Conservation (phyloP, 2,113 vertebrate genomes). For the Erinaceus europaeus region DNA sequence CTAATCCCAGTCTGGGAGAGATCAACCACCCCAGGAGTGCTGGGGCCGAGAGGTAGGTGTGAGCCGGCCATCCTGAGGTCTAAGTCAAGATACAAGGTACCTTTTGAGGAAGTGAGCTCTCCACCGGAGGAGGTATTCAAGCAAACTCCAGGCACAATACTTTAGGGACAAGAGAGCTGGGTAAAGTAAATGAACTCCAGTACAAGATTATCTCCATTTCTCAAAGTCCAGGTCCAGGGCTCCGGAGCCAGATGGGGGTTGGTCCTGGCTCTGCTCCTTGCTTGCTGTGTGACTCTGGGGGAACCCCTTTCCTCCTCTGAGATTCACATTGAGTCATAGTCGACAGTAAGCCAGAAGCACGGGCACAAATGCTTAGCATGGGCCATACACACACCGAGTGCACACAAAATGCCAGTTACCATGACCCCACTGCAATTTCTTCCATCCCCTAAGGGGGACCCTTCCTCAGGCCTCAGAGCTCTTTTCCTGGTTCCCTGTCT, state of each 20-base stretch:
- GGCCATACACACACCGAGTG: not conserved
- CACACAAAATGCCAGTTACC: too few relatives aligned
- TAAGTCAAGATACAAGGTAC: not conserved
- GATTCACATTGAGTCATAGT: not conserved
- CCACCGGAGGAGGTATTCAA: not conserved
- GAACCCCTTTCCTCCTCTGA: not conserved
- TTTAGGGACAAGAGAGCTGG: not conserved
- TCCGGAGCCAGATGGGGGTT: not conserved
- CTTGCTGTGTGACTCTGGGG: not conserved
- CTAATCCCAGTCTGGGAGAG: not conserved
- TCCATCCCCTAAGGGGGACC: not conserved
- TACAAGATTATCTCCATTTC: not conserved
- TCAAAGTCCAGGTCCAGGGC: not conserved
- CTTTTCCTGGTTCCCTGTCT: not conserved
- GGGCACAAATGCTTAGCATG: not conserved
- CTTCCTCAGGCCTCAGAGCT: not conserved
- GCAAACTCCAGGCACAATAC: not conserved
- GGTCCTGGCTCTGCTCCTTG: not conserved
- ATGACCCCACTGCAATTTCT: not conserved
- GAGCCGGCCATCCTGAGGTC: not conserved
- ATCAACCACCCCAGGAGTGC: not conserved
- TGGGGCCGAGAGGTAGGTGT: not conserved
- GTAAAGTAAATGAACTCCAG: not conserved
- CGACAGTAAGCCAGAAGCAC: not conserved
- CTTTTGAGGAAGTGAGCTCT: not conserved